A percentile compares a stretch with the other conserved stretches of the same genome.
Evolutionary conservation across 2,113 vertebrate species (phyloP).

Genomic region (Nycticorax nycticorax): DNA sequence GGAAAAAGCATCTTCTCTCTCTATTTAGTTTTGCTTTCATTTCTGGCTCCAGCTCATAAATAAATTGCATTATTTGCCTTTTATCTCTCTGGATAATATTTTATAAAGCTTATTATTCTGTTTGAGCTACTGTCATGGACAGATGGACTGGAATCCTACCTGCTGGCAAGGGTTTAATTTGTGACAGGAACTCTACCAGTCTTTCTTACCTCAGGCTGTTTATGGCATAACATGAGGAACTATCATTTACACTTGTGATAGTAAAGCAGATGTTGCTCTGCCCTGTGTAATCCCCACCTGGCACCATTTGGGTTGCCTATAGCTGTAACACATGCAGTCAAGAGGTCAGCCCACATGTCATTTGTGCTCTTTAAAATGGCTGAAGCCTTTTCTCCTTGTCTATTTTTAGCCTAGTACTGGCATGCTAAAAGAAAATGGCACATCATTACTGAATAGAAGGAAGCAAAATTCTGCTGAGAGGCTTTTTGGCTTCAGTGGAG

Average conservation of each 20-base stretch:
- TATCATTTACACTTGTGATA: conserved; percentile 45
- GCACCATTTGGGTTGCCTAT: background rate
- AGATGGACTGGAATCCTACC: conserved; percentile 59
- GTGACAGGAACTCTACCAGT: conserved; percentile 29
- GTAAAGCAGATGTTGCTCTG: conserved; percentile 60
- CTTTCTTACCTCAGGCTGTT: conserved; percentile 58
- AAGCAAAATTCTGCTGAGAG: background rate
- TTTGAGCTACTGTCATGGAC: conserved; percentile 7
- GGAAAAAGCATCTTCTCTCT: background rate
- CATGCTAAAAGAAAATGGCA: background rate
- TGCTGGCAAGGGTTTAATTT: conserved; percentile 49
- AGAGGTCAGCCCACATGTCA: conserved; percentile 18
- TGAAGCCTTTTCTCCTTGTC: background rate
- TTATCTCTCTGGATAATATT: conserved; percentile 8
- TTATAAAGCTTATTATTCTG: conserved; percentile 24
- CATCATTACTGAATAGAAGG: background rate
- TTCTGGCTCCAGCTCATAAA: conserved; percentile 14
- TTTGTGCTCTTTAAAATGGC: background rate
- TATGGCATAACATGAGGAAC: conserved; percentile 31
- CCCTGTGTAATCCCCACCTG: conserved; percentile 59
- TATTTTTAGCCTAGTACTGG: background rate
- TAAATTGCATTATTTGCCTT: conserved; percentile 53
- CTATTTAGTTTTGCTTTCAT: conserved; percentile 31
- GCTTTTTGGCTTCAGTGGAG: background rate
- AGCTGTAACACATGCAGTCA: background rate